phyloP scores from a whole-genome alignment of 2,113 vertebrate species.

The Bos indicus region DNA sequence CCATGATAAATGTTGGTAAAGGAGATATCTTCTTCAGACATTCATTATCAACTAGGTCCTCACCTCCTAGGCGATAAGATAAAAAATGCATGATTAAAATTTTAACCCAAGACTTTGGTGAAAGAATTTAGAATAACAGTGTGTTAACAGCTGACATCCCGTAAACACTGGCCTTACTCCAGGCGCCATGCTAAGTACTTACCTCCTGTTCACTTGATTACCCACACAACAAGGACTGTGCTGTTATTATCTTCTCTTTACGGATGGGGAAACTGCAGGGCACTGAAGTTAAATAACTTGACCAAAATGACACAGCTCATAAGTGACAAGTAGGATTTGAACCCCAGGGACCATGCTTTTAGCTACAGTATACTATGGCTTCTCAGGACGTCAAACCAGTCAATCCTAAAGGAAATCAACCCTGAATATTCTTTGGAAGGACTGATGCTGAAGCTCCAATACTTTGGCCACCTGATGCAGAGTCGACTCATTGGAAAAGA shows the following conservation, averaged over 20 bases:
- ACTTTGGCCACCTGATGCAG: background rate
- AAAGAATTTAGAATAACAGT: background rate
- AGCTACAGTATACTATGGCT: rapidly evolving
- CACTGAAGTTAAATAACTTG: background rate
- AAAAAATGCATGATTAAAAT: background rate
- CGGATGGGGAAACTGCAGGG: background rate
- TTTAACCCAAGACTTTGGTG: background rate
- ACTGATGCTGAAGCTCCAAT: background rate
- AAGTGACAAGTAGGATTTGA: background rate
- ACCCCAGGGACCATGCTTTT: background rate
- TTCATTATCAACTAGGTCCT: background rate
- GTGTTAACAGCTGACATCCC: background rate
- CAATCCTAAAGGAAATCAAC: background rate
- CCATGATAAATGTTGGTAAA: background rate
- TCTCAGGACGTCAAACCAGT: background rate
- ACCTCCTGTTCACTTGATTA: background rate
- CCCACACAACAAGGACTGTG: background rate
- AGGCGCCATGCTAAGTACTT: rapidly evolving
- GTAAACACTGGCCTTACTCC: background rate
- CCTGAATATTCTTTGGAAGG: background rate
- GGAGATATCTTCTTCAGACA: background rate
- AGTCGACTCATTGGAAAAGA: background rate
- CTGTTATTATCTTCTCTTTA: background rate
- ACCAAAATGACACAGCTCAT: background rate
- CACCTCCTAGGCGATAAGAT: background rate